phyloP scores from a whole-genome alignment of 2,113 vertebrate species.

The Lipophrys pholis region DNA sequence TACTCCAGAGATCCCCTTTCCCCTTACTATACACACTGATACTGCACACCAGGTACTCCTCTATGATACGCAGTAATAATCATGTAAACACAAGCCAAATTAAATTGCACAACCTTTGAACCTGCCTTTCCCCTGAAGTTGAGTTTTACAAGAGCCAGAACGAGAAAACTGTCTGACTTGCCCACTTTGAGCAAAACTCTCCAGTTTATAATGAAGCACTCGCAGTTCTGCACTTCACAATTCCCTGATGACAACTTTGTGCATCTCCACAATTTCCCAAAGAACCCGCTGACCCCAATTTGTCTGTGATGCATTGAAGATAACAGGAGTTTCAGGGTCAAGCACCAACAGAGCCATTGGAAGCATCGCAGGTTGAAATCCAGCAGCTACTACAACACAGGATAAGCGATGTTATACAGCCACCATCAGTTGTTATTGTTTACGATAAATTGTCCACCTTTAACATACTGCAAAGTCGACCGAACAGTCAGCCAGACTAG shows the following conservation, averaged over 20 bases:
- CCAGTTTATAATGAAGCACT: neutral
- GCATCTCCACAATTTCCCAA: conserved; percentile 13
- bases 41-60: neutral
- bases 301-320: neutral
- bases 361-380: too few species aligned
- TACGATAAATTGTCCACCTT: too few species aligned
- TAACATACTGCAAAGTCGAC: too few species aligned
- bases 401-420: too few species aligned
- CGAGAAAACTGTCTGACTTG: neutral
- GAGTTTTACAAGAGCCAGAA: neutral
- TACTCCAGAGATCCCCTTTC: neutral
- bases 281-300: conserved; percentile 34
- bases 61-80: neutral
- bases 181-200: conserved; percentile 15
- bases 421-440: too few species aligned
- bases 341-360: too few species aligned
- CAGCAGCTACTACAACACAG: too few species aligned
- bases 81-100: neutral
- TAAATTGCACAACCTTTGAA: neutral
- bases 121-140: neutral
- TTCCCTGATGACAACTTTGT: conserved; percentile 25
- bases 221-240: conserved; percentile 4
- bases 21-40: neutral
- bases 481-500: too few species aligned
- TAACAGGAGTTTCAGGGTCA: neutral